A percentile compares a stretch with the other conserved stretches of the same genome.
These are phyloP conservation scores for Stictocephala bisonia DNA, from an alignment of 2,888 invertebrate genomes.

Conservation along the genomic window DNA sequence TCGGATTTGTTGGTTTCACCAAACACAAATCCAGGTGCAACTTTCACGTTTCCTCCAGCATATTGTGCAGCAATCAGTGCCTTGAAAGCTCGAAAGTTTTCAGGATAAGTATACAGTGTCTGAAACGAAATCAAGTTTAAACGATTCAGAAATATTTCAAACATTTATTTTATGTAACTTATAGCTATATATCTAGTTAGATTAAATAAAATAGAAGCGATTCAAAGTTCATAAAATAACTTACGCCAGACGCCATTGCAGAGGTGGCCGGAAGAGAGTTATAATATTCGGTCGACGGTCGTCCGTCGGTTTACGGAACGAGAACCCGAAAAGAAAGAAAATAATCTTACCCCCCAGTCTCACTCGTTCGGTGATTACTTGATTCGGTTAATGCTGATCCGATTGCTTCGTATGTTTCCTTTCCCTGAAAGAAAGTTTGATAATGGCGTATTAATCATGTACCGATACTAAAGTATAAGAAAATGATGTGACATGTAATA, in stretches of 20 bases:
- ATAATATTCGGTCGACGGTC: too few species aligned
- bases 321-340: too few species aligned
- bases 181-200: background rate
- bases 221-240: constrained; percentile 38
- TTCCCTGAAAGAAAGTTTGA: too few species aligned
- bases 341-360: too few species aligned
- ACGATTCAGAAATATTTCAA: background rate
- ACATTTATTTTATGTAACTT: constrained; percentile 22
- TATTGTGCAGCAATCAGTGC: constrained; percentile 97
- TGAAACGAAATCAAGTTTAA: constrained; percentile 65
- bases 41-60: constrained; percentile 87
- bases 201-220: background rate
- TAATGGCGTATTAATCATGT: too few species aligned
- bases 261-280: constrained; percentile 45
- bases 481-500: too few species aligned
- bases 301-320: too few species aligned
- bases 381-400: too few species aligned
- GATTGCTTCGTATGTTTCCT: too few species aligned
- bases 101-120: constrained; percentile 98
- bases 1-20: constrained; percentile 93
- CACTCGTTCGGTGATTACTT: too few species aligned
- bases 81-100: constrained; percentile 98
- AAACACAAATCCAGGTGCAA: constrained; percentile 87
- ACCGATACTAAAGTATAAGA: too few species aligned
- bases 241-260: constrained; percentile 56